Evolutionary conservation across 1,140 invertebrate genomes (phyloP).

Genomic region (Delia radicum): DNA sequence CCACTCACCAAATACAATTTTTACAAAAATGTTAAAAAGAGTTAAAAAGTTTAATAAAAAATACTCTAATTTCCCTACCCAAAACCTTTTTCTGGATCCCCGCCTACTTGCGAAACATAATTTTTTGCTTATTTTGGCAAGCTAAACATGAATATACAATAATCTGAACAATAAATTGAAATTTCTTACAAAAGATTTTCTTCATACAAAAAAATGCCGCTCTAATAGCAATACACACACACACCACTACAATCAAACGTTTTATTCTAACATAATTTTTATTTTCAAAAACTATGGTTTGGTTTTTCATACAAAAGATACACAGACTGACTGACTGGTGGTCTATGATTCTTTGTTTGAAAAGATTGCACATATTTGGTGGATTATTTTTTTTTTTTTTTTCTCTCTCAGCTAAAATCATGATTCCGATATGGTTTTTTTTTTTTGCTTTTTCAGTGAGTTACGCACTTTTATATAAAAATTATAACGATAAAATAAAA

Average conservation of each 20-base stretch:
- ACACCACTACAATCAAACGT: neutral
- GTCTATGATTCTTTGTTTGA: neutral
- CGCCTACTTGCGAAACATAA: too few species aligned
- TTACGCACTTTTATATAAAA: constrained; percentile 6
- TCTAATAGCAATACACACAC: neutral
- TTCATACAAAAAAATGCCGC: too few species aligned
- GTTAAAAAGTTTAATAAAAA: too few species aligned
- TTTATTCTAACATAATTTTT: neutral
- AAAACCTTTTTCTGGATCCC: too few species aligned
- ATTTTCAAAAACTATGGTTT: neutral
- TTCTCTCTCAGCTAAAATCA: neutral
- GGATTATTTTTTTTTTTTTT: neutral
- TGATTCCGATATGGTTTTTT: neutral
- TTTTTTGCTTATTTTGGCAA: too few species aligned
- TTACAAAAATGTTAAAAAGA: too few species aligned
- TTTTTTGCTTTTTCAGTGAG: neutral
- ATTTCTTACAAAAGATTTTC: too few species aligned
- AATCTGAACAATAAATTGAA: too few species aligned
- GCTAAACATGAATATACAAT: too few species aligned
- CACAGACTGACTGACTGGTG: neutral
- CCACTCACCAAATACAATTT: too few species aligned
- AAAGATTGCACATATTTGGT: neutral
- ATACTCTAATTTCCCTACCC: too few species aligned
- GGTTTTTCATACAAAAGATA: neutral
- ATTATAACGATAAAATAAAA: neutral